These are phyloP conservation scores for Zaprionus bogoriensis DNA, from an alignment of 2,888 invertebrate genomes.

Conservation along the genomic window DNA sequence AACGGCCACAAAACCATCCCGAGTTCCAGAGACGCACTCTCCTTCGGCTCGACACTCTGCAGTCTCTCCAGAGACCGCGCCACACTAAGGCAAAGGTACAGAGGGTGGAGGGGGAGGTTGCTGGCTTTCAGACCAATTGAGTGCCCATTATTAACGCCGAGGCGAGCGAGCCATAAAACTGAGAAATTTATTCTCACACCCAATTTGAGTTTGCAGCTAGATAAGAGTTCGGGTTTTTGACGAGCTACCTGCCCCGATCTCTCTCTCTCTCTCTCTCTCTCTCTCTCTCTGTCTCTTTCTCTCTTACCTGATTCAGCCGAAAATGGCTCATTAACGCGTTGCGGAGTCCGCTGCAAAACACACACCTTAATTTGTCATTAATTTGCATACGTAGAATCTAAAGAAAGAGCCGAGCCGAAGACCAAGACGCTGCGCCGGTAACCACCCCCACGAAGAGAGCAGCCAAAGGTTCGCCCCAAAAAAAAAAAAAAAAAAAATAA, in stretches of 20 bases:
- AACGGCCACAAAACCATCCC: slow-evolving; percentile 43
- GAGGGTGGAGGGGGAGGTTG: slow-evolving; percentile 20
- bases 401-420: slow-evolving; percentile 11
- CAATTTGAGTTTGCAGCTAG: slow-evolving; percentile 65
- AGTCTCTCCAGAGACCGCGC: background rate
- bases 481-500: background rate
- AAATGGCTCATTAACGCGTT: slow-evolving; percentile 66
- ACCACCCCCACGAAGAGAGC: slow-evolving; percentile 48
- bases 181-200: slow-evolving; percentile 79
- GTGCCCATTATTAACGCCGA: slow-evolving; percentile 70
- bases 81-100: too few relatives aligned
- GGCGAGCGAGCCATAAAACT: slow-evolving; percentile 64
- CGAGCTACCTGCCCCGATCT: slow-evolving; percentile 18
- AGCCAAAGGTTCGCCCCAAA: slow-evolving; percentile 7
- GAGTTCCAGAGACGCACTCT: background rate
- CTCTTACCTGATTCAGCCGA: background rate
- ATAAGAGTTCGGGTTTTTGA: slow-evolving; percentile 46
- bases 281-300: background rate
- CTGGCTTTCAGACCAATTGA: slow-evolving; percentile 63
- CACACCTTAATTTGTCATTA: slow-evolving; percentile 77
- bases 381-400: slow-evolving; percentile 63
- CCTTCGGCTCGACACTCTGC: background rate
- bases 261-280: background rate
- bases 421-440: slow-evolving; percentile 8
- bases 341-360: slow-evolving; percentile 66